phyloP scores from a whole-genome alignment of 2,113 vertebrate species.

The Uropsilus gracilis region DNA sequence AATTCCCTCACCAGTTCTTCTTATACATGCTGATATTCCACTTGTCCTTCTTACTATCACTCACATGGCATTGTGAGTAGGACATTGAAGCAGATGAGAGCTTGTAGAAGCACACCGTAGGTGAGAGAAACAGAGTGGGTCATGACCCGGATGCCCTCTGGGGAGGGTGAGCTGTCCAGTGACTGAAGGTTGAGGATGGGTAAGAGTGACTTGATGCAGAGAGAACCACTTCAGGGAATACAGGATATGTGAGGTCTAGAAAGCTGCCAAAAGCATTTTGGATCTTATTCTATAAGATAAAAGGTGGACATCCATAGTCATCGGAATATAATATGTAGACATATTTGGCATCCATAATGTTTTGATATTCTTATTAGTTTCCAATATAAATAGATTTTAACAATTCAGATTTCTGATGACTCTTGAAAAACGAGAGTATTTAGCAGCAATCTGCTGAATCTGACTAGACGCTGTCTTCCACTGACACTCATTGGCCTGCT shows the following conservation, averaged over 20 bases:
- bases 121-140: neutral
- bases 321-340: neutral
- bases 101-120: neutral
- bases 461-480: neutral
- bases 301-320: neutral
- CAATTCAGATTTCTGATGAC: neutral
- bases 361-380: constrained; percentile 1
- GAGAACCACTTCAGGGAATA: neutral
- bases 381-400: constrained; percentile 38
- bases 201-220: neutral
- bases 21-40: constrained; percentile 32
- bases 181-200: neutral
- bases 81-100: neutral
- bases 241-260: neutral
- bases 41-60: neutral
- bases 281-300: neutral
- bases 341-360: neutral
- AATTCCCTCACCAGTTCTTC: neutral
- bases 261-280: neutral
- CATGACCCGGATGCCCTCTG: neutral
- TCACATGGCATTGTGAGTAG: neutral
- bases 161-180: neutral
- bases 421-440: neutral
- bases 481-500: neutral
- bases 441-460: neutral